phyloP scores from a whole-genome alignment of 2,888 invertebrate genomes.

The Hyles lineata region DNA sequence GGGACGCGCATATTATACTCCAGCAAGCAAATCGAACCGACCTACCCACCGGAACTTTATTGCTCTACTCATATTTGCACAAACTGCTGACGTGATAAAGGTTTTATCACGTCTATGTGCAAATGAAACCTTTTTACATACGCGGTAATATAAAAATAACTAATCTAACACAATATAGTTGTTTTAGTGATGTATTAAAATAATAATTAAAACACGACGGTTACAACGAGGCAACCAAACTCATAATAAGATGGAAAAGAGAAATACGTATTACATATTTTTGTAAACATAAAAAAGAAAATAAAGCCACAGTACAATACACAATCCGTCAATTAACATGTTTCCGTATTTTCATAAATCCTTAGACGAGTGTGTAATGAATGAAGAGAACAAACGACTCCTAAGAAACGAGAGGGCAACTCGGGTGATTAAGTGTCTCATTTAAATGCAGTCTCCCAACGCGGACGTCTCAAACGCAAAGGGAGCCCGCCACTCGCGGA shows the following conservation, averaged over 20 bases:
- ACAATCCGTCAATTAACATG: constrained; percentile 36
- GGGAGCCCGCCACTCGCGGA: constrained; percentile 76
- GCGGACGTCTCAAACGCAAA: constrained; percentile 81
- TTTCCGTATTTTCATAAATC: constrained; percentile 46
- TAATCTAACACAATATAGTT: too few species aligned
- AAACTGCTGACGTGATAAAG: constrained; percentile 74
- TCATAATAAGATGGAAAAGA: too few species aligned
- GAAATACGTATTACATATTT: too few species aligned
- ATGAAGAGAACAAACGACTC: constrained; percentile 78
- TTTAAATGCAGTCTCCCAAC: constrained; percentile 83
- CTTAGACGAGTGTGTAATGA: constrained; percentile 65
- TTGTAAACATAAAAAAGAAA: background rate
- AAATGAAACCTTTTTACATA: constrained; percentile 32
- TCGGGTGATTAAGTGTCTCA: constrained; percentile 84
- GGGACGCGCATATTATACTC: constrained; percentile 75
- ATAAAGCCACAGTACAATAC: background rate
- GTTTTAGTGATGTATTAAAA: too few species aligned
- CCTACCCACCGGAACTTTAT: constrained; percentile 69
- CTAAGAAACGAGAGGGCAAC: constrained; percentile 78
- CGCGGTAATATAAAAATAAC: background rate
- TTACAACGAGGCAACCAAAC: too few species aligned
- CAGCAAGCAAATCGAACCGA: constrained; percentile 76
- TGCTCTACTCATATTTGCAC: constrained; percentile 81
- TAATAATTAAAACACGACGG: too few species aligned
- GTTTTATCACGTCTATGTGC: constrained; percentile 54